These are phyloP conservation scores for Spodoptera littoralis DNA, from an alignment of 2,888 invertebrate genomes.

Conservation along the genomic window DNA sequence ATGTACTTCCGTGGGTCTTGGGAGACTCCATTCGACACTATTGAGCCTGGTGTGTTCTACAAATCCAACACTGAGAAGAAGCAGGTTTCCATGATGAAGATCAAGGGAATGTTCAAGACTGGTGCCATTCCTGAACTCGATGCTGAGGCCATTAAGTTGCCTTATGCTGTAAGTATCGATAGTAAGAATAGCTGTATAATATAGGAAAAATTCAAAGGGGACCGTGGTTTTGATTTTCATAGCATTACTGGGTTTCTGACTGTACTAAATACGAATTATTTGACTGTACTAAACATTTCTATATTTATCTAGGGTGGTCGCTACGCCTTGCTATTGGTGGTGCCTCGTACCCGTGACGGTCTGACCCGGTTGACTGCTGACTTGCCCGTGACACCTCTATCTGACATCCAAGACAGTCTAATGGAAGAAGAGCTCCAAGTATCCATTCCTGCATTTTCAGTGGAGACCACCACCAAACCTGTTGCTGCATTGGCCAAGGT, in stretches of 20 bases:
- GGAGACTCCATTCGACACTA: conserved; percentile 90
- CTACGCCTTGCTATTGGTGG: conserved; percentile 88
- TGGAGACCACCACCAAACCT: conserved; percentile 90
- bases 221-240: too few relatives aligned
- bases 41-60: conserved; percentile 90
- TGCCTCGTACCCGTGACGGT: conserved; percentile 89
- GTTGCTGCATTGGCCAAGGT: conserved; percentile 89
- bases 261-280: not conserved
- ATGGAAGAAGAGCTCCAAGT: conserved; percentile 83
- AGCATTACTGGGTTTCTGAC: too few relatives aligned
- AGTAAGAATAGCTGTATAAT: too few relatives aligned
- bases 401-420: conserved; percentile 81
- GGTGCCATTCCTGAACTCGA: conserved; percentile 90
- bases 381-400: conserved; percentile 82
- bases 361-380: conserved; percentile 87
- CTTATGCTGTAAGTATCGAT: conserved; percentile 90
- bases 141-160: conserved; percentile 91
- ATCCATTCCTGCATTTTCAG: conserved; percentile 89
- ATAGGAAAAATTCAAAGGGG: too few relatives aligned
- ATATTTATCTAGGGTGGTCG: conserved; percentile 84
- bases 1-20: conserved; percentile 94
- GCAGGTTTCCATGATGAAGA: conserved; percentile 91
- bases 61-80: conserved; percentile 89
- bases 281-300: not conserved
- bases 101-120: conserved; percentile 89